These are phyloP conservation scores for Phoeniculus purpureus DNA, from an alignment of 2,797 vertebrate genomes.

Conservation along the genomic window DNA sequence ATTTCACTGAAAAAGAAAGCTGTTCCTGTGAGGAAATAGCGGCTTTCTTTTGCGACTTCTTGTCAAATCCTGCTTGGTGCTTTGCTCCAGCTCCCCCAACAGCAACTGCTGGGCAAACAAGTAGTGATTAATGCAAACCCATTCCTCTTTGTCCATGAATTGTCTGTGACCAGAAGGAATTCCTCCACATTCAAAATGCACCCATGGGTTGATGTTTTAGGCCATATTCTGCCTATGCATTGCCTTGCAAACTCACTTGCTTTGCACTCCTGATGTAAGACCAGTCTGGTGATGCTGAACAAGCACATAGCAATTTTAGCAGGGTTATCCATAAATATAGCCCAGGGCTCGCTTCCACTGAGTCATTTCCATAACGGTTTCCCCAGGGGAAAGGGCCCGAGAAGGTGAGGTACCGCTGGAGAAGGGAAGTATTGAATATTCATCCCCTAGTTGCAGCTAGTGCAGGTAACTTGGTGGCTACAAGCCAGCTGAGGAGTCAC, in stretches of 20 bases:
- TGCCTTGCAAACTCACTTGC: not conserved
- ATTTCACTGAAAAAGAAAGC: conserved; percentile 16
- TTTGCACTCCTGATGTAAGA: not conserved
- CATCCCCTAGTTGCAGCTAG: not conserved
- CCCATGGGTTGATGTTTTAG: not conserved
- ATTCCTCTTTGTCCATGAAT: not conserved
- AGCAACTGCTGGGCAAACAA: conserved; percentile 9
- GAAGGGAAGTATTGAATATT: not conserved
- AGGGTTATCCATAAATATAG: not conserved
- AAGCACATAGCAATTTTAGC: not conserved
- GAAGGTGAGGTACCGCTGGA: not conserved
- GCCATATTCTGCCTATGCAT: not conserved
- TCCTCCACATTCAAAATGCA: not conserved
- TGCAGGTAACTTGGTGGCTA: not conserved
- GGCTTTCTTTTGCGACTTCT: conserved; percentile 7
- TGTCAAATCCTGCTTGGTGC: conserved; percentile 25
- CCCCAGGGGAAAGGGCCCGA: not conserved
- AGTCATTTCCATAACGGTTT: not conserved
- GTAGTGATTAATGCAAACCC: not conserved
- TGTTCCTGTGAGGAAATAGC: conserved; percentile 32
- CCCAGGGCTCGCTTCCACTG: not conserved
- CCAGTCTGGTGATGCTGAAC: not conserved
- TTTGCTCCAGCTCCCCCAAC: not conserved
- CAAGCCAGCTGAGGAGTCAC: not conserved
- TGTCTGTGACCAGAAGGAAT: not conserved